phyloP scores from a whole-genome alignment of 2,797 vertebrate species.

The Ptychadena robeensis region DNA sequence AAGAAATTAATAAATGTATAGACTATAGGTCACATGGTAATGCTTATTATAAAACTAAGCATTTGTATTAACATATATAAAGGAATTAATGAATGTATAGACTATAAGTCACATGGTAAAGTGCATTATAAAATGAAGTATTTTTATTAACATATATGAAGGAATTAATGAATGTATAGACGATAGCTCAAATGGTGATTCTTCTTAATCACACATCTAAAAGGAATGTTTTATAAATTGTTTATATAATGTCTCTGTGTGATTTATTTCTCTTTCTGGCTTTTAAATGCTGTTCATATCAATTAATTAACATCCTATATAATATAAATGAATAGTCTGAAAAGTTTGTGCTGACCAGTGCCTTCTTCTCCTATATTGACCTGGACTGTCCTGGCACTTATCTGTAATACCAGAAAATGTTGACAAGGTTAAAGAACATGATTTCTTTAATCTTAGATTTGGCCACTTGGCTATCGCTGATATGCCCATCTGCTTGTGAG shows the following conservation, averaged over 20 bases:
- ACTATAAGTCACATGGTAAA: too few relatives aligned
- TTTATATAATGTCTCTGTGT: neutral
- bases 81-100: neutral
- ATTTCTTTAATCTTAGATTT: constrained; percentile 1
- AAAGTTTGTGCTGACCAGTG: neutral
- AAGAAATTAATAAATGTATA: too few relatives aligned
- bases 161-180: neutral
- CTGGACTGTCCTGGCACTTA: neutral
- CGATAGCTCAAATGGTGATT: too few relatives aligned
- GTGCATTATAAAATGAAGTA: too few relatives aligned
- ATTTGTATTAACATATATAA: neutral
- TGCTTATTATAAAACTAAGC: too few relatives aligned
- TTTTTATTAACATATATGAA: neutral
- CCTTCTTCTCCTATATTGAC: neutral
- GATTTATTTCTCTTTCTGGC: too few relatives aligned
- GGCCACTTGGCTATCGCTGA: neutral
- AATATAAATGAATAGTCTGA: neutral
- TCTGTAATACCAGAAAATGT: neutral
- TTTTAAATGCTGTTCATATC: neutral
- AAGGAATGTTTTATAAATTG: too few relatives aligned
- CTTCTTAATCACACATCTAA: too few relatives aligned
- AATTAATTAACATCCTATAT: neutral
- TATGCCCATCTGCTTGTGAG: constrained; percentile 33
- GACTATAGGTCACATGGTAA: too few relatives aligned
- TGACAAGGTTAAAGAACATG: neutral